These are phyloP conservation scores for Drosophila prosaltans DNA, from an alignment of 1,140 invertebrate species.

Conservation along the genomic window DNA sequence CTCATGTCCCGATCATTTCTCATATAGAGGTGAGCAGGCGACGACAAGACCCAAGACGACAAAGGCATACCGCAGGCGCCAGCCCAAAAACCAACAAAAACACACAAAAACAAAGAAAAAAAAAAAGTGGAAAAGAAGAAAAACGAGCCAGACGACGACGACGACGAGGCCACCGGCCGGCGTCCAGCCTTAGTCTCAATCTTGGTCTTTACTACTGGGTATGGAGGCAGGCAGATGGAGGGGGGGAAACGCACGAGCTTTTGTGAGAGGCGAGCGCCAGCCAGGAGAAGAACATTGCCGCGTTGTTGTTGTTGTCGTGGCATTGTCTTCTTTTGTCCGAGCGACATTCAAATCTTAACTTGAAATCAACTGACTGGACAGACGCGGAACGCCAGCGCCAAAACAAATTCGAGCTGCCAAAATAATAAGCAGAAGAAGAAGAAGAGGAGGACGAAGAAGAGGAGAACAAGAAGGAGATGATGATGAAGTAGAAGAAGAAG, in stretches of 20 bases:
- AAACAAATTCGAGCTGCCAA: constrained; percentile 81
- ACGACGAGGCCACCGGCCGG: constrained; percentile 36
- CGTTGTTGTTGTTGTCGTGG: constrained; percentile 36
- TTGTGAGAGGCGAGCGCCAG: constrained; percentile 49
- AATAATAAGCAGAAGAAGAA: constrained; percentile 65
- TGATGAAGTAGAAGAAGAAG: too few species aligned
- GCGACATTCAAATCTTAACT: constrained; percentile 82
- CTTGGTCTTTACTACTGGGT: constrained; percentile 7
- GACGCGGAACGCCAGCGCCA: constrained; percentile 51
- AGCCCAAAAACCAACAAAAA: constrained; percentile 54
- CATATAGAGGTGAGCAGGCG: constrained; percentile 72
- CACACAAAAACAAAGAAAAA: constrained; percentile 2
- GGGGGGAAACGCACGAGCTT: constrained; percentile 53
- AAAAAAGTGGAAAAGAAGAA: constrained; percentile 23
- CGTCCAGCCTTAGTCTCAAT: constrained; percentile 39
- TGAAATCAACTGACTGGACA: constrained; percentile 65
- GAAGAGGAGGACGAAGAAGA: background rate
- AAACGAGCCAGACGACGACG: constrained; percentile 37
- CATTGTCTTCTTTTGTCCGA: constrained; percentile 63
- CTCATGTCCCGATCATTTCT: constrained; percentile 82
- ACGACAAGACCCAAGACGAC: constrained; percentile 65
- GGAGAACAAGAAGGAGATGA: background rate
- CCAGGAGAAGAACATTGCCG: constrained; percentile 10
- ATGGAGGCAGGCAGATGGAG: background rate
- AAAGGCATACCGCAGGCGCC: constrained; percentile 83